Evolutionary conservation across 2,113 vertebrate genomes (phyloP).

Genomic region (Oenanthe melanoleuca): DNA sequence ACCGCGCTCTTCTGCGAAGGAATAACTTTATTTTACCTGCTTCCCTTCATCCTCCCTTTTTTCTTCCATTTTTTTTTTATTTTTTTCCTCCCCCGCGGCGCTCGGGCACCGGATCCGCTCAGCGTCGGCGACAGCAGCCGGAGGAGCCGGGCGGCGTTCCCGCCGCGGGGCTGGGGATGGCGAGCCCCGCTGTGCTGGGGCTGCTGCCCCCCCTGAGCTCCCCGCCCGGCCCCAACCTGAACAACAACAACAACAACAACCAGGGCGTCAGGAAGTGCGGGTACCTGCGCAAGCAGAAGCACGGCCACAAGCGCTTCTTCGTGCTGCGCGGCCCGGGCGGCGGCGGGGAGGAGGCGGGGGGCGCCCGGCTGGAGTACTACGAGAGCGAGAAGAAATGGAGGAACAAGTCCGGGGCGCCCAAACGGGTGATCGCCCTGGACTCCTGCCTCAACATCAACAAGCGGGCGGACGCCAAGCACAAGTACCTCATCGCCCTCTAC

Average conservation of each 20-base stretch:
- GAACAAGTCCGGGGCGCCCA: conserved; percentile 90
- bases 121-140: not conserved
- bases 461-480: conserved; percentile 95
- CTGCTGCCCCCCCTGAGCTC: conserved; percentile 25
- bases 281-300: conserved; percentile 95
- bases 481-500: conserved; percentile 95
- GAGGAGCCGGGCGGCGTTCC: not conserved
- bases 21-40: conserved; percentile 22
- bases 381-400: conserved; percentile 99
- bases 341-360: conserved; percentile 70
- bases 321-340: conserved; percentile 82
- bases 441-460: conserved; percentile 96
- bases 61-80: too few species aligned
- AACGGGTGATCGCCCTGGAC: conserved; percentile 91
- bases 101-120: not conserved
- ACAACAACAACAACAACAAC: conserved; percentile 79
- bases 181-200: conserved; percentile 45
- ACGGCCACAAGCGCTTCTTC: conserved; percentile 97
- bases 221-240: conserved; percentile 66
- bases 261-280: conserved; percentile 88
- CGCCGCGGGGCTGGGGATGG: conserved; percentile 45
- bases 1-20: not conserved
- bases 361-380: conserved; percentile 93
- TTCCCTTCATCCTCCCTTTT: not conserved
- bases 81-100: not conserved